These are phyloP conservation scores for Platysteira castanea DNA, from an alignment of 2,113 vertebrate genomes.

Conservation along the genomic window DNA sequence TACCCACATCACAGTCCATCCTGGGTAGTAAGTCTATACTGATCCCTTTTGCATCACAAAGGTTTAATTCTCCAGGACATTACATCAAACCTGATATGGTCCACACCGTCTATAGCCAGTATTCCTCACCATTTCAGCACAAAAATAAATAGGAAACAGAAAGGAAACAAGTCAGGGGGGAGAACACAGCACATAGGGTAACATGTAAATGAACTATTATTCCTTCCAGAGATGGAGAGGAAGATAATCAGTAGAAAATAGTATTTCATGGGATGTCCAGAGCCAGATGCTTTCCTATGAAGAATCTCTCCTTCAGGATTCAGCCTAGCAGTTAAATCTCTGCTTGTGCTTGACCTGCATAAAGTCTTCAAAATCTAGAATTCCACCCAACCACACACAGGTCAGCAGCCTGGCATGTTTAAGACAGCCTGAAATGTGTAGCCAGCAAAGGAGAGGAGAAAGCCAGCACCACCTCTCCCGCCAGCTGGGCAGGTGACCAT, in stretches of 20 bases:
- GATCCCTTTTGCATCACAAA: not conserved
- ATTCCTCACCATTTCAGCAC: not conserved
- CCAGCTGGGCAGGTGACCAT: not conserved
- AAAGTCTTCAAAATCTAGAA: not conserved
- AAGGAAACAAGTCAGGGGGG: not conserved
- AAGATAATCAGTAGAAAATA: not conserved
- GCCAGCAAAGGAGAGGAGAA: not conserved
- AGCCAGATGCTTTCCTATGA: not conserved
- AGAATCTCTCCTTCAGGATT: not conserved
- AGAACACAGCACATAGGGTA: not conserved
- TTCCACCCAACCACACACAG: not conserved
- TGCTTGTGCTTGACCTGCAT: not conserved
- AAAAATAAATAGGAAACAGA: not conserved
- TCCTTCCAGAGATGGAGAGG: not conserved
- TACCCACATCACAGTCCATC: not conserved
- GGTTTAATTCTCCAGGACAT: not conserved
- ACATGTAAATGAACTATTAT: not conserved
- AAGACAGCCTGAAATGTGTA: not conserved
- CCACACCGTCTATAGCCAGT: not conserved
- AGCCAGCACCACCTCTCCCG: fast-evolving
- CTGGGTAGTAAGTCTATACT: not conserved
- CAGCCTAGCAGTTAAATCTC: not conserved
- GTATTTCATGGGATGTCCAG: not conserved
- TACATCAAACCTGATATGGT: not conserved
- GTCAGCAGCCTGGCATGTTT: not conserved